Base-by-base conservation (phyloP, 1,140 invertebrate species). In the Drosophila sulfurigaster region DNA sequence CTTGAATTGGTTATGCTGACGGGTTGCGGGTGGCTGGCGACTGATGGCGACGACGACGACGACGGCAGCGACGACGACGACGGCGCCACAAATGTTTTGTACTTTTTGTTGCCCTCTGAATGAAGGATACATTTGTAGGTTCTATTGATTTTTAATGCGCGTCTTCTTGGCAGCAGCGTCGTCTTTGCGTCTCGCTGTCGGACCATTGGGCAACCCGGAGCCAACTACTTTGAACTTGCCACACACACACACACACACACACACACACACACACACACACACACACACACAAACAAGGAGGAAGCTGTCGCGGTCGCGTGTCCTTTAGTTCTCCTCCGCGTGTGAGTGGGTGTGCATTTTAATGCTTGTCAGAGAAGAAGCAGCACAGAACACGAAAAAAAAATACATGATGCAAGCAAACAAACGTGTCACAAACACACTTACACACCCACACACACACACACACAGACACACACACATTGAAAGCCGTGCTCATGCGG, bases 61-160 rank as follows among this genome's bases (percentile, higher is more conserved):
- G 20, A 25, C 20, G 65, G 25, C 59, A 35, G 28, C 38, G 45
- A 46, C 16, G 1, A 16, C 16, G 1, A 16, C 16, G 20, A 25
- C 25, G 71, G 71, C 71, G 71, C 64, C 71, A 74, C 35, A 15
- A 60, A 62, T 69, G 48, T 54, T 54, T 63, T 63, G 38, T 54
- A 32, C 63, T 56, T 43, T 58, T 67, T 77, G 75, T 74, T 67
- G 56, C 64, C 64, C 67, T 48, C 7, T 38, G 35, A 74, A 71
- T 69, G 79, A 79, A 78, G 80, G 80, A 87, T 80, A 87, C 83
- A 87, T 88, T 87, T 87, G 83, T 87, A 83, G 68, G 62, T 88
- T 88, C 72, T 87, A 87, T 87, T 87, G 82, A 87, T 87, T 87
- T 87, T 87, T 87, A 87, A 87, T 87, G 70, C 80, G 82, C 82